Evolutionary conservation across 1,140 invertebrate species (phyloP), one percentile per base, ranked within the genome.

Genomic region (Oryctes rhinoceros): DNA sequence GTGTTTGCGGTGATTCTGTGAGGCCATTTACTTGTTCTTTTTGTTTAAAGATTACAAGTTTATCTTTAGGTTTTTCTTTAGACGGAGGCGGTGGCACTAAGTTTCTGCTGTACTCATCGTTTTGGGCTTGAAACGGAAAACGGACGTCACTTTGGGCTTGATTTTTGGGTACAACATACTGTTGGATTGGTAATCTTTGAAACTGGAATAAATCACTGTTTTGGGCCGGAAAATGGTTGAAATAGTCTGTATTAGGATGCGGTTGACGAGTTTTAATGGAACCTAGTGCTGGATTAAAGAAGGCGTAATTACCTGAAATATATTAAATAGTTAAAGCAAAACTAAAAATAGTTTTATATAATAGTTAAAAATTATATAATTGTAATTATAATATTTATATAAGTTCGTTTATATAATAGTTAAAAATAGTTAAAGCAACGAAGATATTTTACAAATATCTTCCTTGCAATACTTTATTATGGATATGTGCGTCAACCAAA

Each of bases 71-170:
- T 80, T 81, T 78, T 18, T 82, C 47, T 20, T 81, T 82, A n/a
- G 79, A 76, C 4, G 71, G 83, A 71, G 85, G 84, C 15, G 83
- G 84, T 9, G 85, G 84, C 59, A 84, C 82, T 24, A 86, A 81
- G 80, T 86, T 85, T 80, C 84, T 85, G 11, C 82, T 83, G 62
- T 81, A 87, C 18, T 86, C 85, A 65, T 86, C 85, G 59, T 84
- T 82, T 79, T 85, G 83, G 15, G 80, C 80, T 67, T 81, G 83
- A 59, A 83, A 84, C 11, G 78, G 78, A 18, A 81, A 83, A 71
- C 48, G 37, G 48, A 82, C 78, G 39, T 84, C 81, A 49, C 83
- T 82, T 44, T 80, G 74, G 1, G 80, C 3, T n/a, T 78, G 81
- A 53, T 78, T 53, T n/a, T 85, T 84, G 75, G 81, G 79, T 11